Conservation (phyloP, 1,140 invertebrate species). For the Nymphalis io region DNA sequence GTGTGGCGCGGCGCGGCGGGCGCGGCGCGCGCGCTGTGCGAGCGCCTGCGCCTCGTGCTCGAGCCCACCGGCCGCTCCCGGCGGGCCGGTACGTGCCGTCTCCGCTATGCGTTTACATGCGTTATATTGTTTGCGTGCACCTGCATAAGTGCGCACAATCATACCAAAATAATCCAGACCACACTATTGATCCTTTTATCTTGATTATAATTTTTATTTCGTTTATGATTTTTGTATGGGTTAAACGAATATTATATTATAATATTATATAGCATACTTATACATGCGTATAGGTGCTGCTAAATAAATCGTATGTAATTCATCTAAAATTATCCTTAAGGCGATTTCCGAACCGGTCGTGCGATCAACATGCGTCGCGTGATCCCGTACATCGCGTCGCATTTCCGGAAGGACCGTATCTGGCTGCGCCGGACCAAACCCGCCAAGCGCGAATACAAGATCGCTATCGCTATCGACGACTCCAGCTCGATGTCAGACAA, state of each 20-base stretch:
- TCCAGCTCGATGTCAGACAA: slow-evolving; percentile 96
- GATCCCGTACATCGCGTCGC: slow-evolving; percentile 98
- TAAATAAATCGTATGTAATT: slow-evolving; percentile 82
- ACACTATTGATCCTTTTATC: no score
- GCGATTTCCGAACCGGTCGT: slow-evolving; percentile 97
- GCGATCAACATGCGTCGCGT: slow-evolving; percentile 97
- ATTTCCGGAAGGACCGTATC: slow-evolving; percentile 99
- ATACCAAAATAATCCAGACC: no score
- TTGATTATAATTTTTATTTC: no score
- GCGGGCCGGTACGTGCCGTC: slow-evolving; percentile 85
- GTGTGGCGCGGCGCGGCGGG: slow-evolving; percentile 82
- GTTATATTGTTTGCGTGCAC: no score
- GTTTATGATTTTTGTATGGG: no score
- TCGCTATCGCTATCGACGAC: slow-evolving; percentile 98
- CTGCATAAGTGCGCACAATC: no score
- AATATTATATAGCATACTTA: no score
- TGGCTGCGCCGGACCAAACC: slow-evolving; percentile 98
- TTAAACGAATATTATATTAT: no score
- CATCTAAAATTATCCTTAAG: slow-evolving; percentile 46
- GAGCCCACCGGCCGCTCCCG: slow-evolving; percentile 97
- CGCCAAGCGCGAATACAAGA: slow-evolving; percentile 97
- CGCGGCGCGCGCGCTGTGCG: slow-evolving; percentile 94
- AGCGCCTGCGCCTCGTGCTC: slow-evolving; percentile 95
- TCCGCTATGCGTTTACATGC: no score
- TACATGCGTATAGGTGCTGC: no score